Evolutionary conservation across 2,888 invertebrate species (phyloP), one percentile per base, ranked within the genome.

Genomic region (Pollenia labialis): DNA sequence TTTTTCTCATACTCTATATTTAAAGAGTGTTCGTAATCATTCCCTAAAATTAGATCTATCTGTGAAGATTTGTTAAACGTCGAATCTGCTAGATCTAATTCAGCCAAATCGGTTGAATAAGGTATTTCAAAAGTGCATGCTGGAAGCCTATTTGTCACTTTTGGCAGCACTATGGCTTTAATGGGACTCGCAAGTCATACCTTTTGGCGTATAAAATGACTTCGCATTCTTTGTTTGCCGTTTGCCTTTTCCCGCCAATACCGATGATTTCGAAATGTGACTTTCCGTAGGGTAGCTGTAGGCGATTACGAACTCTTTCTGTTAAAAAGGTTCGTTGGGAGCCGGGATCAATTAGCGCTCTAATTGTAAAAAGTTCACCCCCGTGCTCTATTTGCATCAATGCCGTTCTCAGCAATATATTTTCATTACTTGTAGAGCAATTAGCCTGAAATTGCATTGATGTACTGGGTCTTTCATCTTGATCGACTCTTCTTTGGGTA

Each of bases 311-410:
- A 50, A 18, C 18, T 68, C 48, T 68, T 48, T 50, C 68, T 10
- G 68, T 48, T 6, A 68, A 23, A 23, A 68, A 68, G 10, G 46
- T 68, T 50, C 48, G 11, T 14, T 69, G 69, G 40, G 69, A 69
- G 8, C 40, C 40, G 8, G 71, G 54, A 40, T 71, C 71, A 32
- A 71, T 71, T 71, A 71, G 16, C 11, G 56, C 71, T 12, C 71
- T 32, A 42, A 71, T 40, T 11, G 71, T 71, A 40, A 56, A 71
- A 9, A 71, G 44, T 16, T 71, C 42, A 40, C 71, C 54, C 7
- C 11, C 14, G 44, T 32, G 14, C 12, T 68, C 68, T 18, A 68
- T 48, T 32, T 68, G 68, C 10, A 50, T 48, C 14, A 71, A 42
- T 12, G 71, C 71, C 8, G 71, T 71, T 0, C 16, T 32, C n/a